Base-by-base conservation (phyloP, 2,797 vertebrate genomes). In the Austrolebias charrua region DNA sequence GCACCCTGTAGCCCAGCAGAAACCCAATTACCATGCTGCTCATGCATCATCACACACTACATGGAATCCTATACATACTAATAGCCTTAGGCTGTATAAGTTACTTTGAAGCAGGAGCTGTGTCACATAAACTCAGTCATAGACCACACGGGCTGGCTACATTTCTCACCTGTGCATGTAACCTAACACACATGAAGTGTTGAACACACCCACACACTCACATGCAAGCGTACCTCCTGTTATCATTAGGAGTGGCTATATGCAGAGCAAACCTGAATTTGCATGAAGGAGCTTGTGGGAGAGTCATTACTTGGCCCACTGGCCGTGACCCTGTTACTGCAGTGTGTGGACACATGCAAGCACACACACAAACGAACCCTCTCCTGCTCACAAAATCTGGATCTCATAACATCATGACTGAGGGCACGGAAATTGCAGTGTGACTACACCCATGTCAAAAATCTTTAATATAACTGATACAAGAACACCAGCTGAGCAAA, bases 271-370 rank as follows among this genome's bases (percentile, higher is more conserved):
- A 13, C 13, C 13, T 18, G 85, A 86, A 86, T 81, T 75, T 78
- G 51, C 73, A 82, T 75, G 78, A 76, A 78, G 73, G 62, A 86
- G 81, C 81, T 75, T n/a, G 69, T 76, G 75, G 73, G 79, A 90
- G 92, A 93, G 93, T 94, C 93, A 95, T 96, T 96, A 95, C 92
- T 84, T 94, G 94, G 94, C 89, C 90, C 94, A 95, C 79, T 94
- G 93, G 89, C 91, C 94, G 91, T 94, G 94, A 94, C 89, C 93
- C 93, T 90, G 93, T 94, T 94, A 93, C 93, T 88, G 81, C 91
- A 42, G 11, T 92, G 71, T 81, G 75, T 72, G 70, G 44, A 64
- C 49, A 64, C 28, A 57, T 20, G 33, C 51, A 59, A 58, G 43
- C 47, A 40, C 54, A 47, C 24, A 42, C 35, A 18, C 35, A 56